Evolutionary conservation across 1,140 invertebrate species (phyloP), one percentile per base, ranked within the genome.

Genomic region (Tenebrio molitor): DNA sequence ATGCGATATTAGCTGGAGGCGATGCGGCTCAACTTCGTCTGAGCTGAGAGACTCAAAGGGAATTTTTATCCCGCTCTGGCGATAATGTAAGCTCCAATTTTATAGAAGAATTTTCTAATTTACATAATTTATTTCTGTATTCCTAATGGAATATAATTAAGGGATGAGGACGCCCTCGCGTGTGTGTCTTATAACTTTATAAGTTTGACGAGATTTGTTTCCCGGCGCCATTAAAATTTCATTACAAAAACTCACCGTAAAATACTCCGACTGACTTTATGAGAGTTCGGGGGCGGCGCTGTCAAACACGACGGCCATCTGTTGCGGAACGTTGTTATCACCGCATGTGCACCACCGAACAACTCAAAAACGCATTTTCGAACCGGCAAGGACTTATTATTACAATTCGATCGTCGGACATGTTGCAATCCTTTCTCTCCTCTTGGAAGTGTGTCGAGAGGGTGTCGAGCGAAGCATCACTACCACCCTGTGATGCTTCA

Each of bases 81-180:
- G 36, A 39, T 39, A 39, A 39, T 12, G n/a, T 39, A 39, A 39
- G 46, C 46, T 23, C 16, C 19, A 53, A 3, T 53, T 44, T 44
- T 50, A 50, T 50, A 21, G 1, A 50, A 21, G 44, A 50, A 50
- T 50, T 44, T 44, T 44, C 8, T 44, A 44, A 44, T 44, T 50
- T 58, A 12, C 50, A 58, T 58, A 58, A 58, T 58, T 58, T 58
- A 58, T 58, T 33, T 58, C 50, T 1, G 19, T 58, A 58, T 58
- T 58, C 23, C n/a, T 58, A 58, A 50, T 50, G 44, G 44, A 50
- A 50, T n/a, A 50, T 19, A 50, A 50, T 50, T 50, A 50, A 23
- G 44, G 44, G 44, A 50, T 21, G 17, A 21, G 4, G 29, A 21
- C 12, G 10, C 14, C 6, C 16, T 15, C 12, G 6, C n/a, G 42